These are phyloP conservation scores for Xenopus petersii DNA, from an alignment of 2,797 vertebrate genomes.

Conservation along the genomic window DNA sequence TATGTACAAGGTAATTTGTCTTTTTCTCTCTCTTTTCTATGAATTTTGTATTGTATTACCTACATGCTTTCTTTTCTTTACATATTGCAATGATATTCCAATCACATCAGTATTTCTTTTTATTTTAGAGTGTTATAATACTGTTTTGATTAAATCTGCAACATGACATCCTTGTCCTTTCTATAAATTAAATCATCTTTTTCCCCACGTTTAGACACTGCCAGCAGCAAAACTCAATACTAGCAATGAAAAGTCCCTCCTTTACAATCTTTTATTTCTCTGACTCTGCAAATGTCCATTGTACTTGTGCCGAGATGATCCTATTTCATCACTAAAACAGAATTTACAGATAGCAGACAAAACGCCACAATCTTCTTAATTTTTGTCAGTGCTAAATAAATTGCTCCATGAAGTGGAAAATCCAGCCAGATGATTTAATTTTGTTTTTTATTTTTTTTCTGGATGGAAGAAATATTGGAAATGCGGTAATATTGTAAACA, in stretches of 20 bases:
- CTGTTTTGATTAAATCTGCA: slow-evolving; percentile 76
- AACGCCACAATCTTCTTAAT: slow-evolving; percentile 60
- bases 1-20: slow-evolving; percentile 59
- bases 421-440: slow-evolving; percentile 67
- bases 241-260: slow-evolving; percentile 60
- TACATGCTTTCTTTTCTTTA: slow-evolving; percentile 54
- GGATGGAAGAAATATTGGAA: slow-evolving; percentile 54
- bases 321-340: slow-evolving; percentile 62
- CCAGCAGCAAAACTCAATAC: slow-evolving; percentile 63
- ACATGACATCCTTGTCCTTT: slow-evolving; percentile 77
- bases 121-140: slow-evolving; percentile 65
- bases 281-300: slow-evolving; percentile 55
- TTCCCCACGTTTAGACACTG: slow-evolving; percentile 68
- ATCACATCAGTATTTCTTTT: slow-evolving; percentile 63
- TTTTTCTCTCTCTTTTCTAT: neutral
- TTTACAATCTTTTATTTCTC: slow-evolving; percentile 64
- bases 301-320: slow-evolving; percentile 32
- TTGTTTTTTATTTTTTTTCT: slow-evolving; percentile 60
- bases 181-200: slow-evolving; percentile 78
- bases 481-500: slow-evolving; percentile 52
- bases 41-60: neutral
- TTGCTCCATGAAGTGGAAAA: slow-evolving; percentile 66
- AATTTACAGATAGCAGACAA: slow-evolving; percentile 50
- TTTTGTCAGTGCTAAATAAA: slow-evolving; percentile 69
- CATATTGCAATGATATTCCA: slow-evolving; percentile 75